A percentile compares a stretch with the other conserved stretches of the same genome.
These are phyloP conservation scores for Lysandra bellargus DNA, from an alignment of 2,888 invertebrate genomes.

Conservation along the genomic window DNA sequence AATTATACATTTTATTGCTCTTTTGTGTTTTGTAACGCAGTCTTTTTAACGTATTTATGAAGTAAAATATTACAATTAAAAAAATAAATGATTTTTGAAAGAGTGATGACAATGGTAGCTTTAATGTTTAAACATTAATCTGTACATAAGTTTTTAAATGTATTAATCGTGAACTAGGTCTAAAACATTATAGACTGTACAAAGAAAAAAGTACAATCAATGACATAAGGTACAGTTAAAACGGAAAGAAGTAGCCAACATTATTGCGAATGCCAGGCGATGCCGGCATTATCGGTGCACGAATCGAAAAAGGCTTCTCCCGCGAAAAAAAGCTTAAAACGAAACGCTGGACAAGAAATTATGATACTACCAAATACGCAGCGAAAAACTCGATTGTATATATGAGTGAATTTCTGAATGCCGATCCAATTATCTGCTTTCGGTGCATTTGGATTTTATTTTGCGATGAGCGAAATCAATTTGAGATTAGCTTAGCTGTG, in stretches of 20 bases:
- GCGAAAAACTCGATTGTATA: conserved; percentile 62
- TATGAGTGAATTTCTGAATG: conserved; percentile 50
- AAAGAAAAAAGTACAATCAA: conserved; percentile 47
- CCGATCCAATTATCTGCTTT: conserved; percentile 52
- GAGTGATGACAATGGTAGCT: background rate
- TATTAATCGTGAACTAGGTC: background rate
- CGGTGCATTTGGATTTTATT: conserved; percentile 40
- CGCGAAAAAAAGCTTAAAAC: conserved; percentile 51
- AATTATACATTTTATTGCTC: background rate
- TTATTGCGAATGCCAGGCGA: conserved; percentile 59
- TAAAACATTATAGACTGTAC: background rate
- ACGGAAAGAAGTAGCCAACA: conserved; percentile 53
- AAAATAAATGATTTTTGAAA: no score
- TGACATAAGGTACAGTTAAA: conserved; percentile 52
- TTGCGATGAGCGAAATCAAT: conserved; percentile 1
- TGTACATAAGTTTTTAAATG: background rate
- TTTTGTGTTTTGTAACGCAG: background rate
- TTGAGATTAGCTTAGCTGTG: background rate
- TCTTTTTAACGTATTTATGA: background rate
- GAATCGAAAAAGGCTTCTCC: conserved; percentile 63
- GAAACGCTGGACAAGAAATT: conserved; percentile 68
- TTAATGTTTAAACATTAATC: background rate
- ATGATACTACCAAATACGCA: conserved; percentile 76
- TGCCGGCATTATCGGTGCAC: conserved; percentile 61
- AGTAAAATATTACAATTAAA: background rate